A percentile compares a stretch with the other conserved stretches of the same genome.
Evolutionary conservation across 2,797 vertebrate species (phyloP).

Genomic region (Typhlichthys eigenmanni): DNA sequence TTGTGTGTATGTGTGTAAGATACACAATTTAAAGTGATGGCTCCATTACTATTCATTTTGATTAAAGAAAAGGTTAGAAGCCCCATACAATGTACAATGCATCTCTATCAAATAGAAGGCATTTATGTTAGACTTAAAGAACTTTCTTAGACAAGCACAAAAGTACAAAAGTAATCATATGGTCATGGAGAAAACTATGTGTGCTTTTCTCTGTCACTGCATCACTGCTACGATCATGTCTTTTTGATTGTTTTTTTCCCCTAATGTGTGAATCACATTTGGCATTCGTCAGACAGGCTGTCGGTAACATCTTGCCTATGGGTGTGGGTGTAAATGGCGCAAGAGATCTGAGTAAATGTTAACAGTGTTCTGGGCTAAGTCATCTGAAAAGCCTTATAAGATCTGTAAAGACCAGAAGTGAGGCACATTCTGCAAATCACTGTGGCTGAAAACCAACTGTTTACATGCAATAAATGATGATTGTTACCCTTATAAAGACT

Average conservation of each 20-base stretch:
- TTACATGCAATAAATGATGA: too few species aligned
- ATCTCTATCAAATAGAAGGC: neutral
- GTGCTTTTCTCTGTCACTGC: constrained; percentile 9
- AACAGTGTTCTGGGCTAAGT: neutral
- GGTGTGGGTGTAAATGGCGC: constrained; percentile 4
- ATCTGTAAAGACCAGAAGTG: neutral
- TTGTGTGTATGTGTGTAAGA: constrained; percentile 21
- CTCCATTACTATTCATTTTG: neutral
- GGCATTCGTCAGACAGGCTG: neutral
- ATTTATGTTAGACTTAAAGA: neutral
- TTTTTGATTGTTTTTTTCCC: neutral
- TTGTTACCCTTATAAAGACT: too few species aligned
- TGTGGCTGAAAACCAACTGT: neutral
- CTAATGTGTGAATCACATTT: neutral
- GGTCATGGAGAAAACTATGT: too few species aligned
- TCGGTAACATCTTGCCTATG: neutral
- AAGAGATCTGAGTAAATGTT: neutral
- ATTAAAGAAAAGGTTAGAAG: neutral
- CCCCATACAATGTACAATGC: neutral
- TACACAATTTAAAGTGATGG: neutral
- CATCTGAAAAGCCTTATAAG: neutral
- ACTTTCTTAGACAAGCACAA: neutral
- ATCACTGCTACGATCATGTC: constrained; percentile 7
- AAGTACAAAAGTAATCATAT: neutral
- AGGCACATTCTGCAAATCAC: neutral